Base-by-base conservation (phyloP, 1,140 invertebrate genomes). In the Achroia grisella region DNA sequence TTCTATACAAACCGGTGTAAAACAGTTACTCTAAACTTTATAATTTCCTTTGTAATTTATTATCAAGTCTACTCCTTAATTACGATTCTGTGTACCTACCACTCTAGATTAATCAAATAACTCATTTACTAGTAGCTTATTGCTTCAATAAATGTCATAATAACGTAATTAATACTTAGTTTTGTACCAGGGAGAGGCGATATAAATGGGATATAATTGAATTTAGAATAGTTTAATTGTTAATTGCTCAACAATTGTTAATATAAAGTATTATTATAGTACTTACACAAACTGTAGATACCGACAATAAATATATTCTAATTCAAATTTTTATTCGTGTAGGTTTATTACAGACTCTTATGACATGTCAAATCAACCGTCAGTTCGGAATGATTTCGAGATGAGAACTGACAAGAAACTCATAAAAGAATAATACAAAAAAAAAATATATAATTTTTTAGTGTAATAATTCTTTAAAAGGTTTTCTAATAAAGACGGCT, bases 31-130 rank as follows among this genome's bases (percentile, higher is more conserved):
- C 48, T 34, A 45, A 28, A 39, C 43, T 47, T 39, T 31, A 45
- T 53, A 50, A 64, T 63, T 54, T 54, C 35, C 29, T 42, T 4
- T 4, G 41, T 53, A 40, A 60, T 60, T 60, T 51, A 56, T 59
- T 42, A 27, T 34, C 36, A 31, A 10, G 27, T 43, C 15, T 23
- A 35, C 32, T n/a, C n/a, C n/a, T 53, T 47, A 46, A 46, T 46
- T 46, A 39, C 36, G 31, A 46, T 29, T 40, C 23, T 39, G 23
- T 2, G 5, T 29, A 40, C 42, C n/a, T 29, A 40, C 42, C n/a
- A 33, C 23, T 53, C 17, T 32, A 37, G 33, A 54, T 45, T 54
- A 49, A 48, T 54, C 34, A 41, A 50, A 50, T 56, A 56, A 39
- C 28, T 43, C 34, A 34, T 41, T 39, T 14, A 39, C 28, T 48